Evolutionary conservation across 1,140 invertebrate genomes (phyloP).

Genomic region (Drosophila dunni): DNA sequence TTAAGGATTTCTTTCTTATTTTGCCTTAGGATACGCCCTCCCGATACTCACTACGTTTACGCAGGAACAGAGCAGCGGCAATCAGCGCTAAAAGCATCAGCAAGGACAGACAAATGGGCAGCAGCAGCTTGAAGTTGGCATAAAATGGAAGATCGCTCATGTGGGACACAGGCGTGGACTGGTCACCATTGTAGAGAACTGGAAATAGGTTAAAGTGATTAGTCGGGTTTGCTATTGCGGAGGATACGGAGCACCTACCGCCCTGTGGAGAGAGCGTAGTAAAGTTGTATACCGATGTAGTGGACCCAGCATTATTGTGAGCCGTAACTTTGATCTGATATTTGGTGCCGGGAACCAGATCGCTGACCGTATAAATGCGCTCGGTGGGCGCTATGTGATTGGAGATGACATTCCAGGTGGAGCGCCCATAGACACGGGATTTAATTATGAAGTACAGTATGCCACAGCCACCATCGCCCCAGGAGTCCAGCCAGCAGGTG

Average conservation of each 20-base stretch:
- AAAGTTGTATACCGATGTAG: conserved; percentile 94
- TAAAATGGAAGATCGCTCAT: conserved; percentile 88
- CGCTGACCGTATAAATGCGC: conserved; percentile 91
- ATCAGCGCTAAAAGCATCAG: conserved; percentile 88
- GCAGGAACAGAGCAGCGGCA: conserved; percentile 87
- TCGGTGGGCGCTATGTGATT: conserved; percentile 91
- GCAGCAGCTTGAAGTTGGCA: conserved; percentile 89
- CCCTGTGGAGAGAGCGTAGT: conserved; percentile 91
- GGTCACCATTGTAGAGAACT: conserved; percentile 86
- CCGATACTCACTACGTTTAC: conserved; percentile 87
- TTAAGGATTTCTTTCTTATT: too few relatives aligned
- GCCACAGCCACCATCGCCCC: conserved; percentile 95
- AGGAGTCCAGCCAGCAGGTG: conserved; percentile 94
- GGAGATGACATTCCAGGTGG: conserved; percentile 89
- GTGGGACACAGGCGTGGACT: conserved; percentile 87
- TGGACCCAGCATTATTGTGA: conserved; percentile 96
- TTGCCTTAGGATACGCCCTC: too few relatives aligned
- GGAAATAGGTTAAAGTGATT: conserved; percentile 21
- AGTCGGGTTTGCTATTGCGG: too few relatives aligned
- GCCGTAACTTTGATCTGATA: conserved; percentile 95
- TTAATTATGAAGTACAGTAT: conserved; percentile 95
- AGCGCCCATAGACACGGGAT: conserved; percentile 85
- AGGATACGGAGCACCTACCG: conserved; percentile 85
- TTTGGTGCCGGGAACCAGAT: conserved; percentile 92
- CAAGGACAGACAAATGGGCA: conserved; percentile 89